Conservation (phyloP, 2,113 vertebrate species). For the Dipodomys ordii region DNA sequence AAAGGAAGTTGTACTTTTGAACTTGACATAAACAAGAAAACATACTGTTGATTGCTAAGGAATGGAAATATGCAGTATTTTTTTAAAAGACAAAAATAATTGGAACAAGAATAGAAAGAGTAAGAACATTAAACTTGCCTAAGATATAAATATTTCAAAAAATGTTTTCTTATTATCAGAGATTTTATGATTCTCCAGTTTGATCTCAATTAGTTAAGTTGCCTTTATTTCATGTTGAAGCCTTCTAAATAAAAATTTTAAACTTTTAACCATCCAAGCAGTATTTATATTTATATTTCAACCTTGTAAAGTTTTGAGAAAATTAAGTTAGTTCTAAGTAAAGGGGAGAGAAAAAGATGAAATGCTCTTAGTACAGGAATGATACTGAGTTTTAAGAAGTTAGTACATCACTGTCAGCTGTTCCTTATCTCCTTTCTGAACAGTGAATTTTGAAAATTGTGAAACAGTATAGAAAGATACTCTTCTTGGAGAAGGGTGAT, state of each 20-base stretch:
- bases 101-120: slow-evolving; percentile 44
- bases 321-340: too few relatives aligned
- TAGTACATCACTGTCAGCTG: neutral
- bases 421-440: slow-evolving; percentile 3
- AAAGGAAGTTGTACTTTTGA: slow-evolving; percentile 63
- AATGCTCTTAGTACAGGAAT: neutral
- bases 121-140: slow-evolving; percentile 39
- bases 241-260: slow-evolving; percentile 45
- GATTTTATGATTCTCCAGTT: neutral
- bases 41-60: slow-evolving; percentile 46
- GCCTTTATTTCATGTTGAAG: neutral
- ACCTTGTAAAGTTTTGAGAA: neutral
- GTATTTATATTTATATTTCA: neutral
- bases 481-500: neutral
- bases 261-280: slow-evolving; percentile 24
- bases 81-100: slow-evolving; percentile 49
- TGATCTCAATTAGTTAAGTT: slow-evolving; percentile 27
- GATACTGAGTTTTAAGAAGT: slow-evolving; percentile 23
- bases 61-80: slow-evolving; percentile 56
- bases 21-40: slow-evolving; percentile 62
- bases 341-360: too few relatives aligned
- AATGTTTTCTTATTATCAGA: slow-evolving; percentile 28
- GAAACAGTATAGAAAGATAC: neutral
- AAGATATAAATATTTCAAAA: slow-evolving; percentile 55
- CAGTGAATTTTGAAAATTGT: neutral